These are phyloP conservation scores for Oreotrochilus melanogaster DNA, from an alignment of 2,113 vertebrate genomes.

Conservation along the genomic window DNA sequence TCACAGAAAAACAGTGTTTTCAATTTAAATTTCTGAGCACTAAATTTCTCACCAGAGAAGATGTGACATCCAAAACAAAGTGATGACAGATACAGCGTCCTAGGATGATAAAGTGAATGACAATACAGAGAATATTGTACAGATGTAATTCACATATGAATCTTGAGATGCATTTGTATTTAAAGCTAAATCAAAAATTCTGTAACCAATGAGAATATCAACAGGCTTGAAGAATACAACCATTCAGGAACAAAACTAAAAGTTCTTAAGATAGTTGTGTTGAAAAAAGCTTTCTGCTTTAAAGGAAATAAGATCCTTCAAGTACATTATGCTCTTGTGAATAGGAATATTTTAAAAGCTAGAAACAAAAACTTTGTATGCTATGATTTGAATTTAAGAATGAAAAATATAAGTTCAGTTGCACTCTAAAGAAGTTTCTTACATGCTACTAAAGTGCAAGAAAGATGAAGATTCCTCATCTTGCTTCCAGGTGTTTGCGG, in stretches of 20 bases:
- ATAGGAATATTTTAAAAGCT: background rate
- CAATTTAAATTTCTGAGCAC: background rate
- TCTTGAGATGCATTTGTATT: background rate
- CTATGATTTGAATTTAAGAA: background rate
- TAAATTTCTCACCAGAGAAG: background rate
- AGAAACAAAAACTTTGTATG: background rate
- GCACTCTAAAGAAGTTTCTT: background rate
- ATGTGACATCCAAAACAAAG: background rate
- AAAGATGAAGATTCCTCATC: background rate
- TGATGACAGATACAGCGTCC: background rate
- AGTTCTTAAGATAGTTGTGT: background rate
- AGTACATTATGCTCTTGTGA: background rate
- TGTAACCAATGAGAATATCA: background rate
- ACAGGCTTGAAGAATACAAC: background rate
- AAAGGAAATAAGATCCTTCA: background rate
- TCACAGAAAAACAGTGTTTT: background rate
- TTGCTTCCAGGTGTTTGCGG: background rate
- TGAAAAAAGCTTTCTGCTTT: background rate
- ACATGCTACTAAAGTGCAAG: fast-evolving
- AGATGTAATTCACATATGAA: background rate
- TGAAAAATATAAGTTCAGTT: background rate
- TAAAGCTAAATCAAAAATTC: background rate
- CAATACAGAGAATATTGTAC: background rate
- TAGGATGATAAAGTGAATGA: background rate
- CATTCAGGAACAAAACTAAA: background rate